Conservation (phyloP, 2,888 invertebrate species). For the Drepanosiphum platanoidis region DNA sequence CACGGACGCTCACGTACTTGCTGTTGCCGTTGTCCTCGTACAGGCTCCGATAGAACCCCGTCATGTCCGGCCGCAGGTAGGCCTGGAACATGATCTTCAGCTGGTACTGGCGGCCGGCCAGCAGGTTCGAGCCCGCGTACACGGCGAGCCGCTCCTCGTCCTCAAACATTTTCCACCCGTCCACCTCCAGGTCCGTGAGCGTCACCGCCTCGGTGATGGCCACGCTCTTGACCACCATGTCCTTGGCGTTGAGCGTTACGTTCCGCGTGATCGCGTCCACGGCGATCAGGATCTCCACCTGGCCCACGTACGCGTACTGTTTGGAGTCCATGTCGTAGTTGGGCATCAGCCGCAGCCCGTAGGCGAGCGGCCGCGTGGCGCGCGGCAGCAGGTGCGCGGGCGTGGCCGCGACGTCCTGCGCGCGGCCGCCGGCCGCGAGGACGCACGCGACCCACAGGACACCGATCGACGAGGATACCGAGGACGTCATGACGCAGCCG, state of each 20-base stretch:
- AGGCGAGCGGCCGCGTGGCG: slow-evolving; percentile 23
- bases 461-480: not conserved
- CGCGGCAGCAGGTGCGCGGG: slow-evolving; percentile 15
- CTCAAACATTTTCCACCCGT: not conserved
- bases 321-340: not conserved
- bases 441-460: not conserved
- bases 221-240: not conserved
- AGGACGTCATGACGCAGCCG: not conserved
- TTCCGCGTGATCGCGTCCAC: slow-evolving; percentile 5
- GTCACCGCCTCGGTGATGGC: not conserved
- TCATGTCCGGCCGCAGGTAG: slow-evolving; percentile 61
- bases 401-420: not conserved
- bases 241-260: slow-evolving; percentile 26
- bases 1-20: not conserved
- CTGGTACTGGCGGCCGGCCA: slow-evolving; percentile 28
- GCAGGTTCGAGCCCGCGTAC: not conserved
- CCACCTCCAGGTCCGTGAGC: not conserved
- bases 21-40: slow-evolving; percentile 22
- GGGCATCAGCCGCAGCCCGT: not conserved
- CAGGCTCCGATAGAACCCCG: slow-evolving; percentile 62
- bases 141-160: not conserved
- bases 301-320: not conserved
- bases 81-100: slow-evolving; percentile 59
- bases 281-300: slow-evolving; percentile 26
- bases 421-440: not conserved